Percentiles rank a stretch among this genome's conserved stretches.
phyloP scores from a whole-genome alignment of 2,888 invertebrate species.

The Cephus sareptanus region DNA sequence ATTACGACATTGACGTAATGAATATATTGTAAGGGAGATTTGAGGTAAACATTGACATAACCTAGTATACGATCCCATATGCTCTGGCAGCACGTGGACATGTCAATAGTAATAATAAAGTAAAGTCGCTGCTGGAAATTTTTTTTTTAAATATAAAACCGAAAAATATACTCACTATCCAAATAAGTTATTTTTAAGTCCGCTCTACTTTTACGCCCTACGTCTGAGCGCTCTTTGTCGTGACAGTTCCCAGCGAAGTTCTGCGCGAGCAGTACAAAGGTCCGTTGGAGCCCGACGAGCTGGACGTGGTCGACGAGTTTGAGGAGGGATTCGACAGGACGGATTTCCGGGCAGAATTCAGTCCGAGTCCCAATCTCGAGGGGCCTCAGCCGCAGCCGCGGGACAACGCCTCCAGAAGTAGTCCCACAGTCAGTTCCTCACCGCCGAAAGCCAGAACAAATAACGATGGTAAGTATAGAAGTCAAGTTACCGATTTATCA shows the following conservation, averaged over 20 bases:
- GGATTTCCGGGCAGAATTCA: constrained; percentile 66
- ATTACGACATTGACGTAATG: not conserved
- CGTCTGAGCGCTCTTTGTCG: not conserved
- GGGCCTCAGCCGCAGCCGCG: constrained; percentile 59
- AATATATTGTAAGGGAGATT: not conserved
- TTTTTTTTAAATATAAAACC: not conserved
- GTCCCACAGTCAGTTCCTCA: constrained; percentile 58
- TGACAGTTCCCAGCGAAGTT: constrained; percentile 84
- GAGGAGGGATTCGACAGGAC: constrained; percentile 66
- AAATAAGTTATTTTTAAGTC: not conserved
- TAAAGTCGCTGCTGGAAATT: not conserved
- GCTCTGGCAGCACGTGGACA: not conserved
- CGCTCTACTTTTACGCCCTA: no score
- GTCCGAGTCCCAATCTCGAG: constrained; percentile 65
- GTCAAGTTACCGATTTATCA: not conserved
- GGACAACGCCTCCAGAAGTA: constrained; percentile 53
- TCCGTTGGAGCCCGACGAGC: constrained; percentile 82
- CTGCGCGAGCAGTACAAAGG: constrained; percentile 86
- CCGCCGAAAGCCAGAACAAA: constrained; percentile 61
- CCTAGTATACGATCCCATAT: not conserved
- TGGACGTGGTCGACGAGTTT: constrained; percentile 62
- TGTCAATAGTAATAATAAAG: not conserved
- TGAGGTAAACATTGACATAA: not conserved
- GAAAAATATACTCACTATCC: not conserved
- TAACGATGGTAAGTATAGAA: constrained; percentile 55